phyloP scores from a whole-genome alignment of 2,888 invertebrate genomes.

The Microdon myrmicae region DNA sequence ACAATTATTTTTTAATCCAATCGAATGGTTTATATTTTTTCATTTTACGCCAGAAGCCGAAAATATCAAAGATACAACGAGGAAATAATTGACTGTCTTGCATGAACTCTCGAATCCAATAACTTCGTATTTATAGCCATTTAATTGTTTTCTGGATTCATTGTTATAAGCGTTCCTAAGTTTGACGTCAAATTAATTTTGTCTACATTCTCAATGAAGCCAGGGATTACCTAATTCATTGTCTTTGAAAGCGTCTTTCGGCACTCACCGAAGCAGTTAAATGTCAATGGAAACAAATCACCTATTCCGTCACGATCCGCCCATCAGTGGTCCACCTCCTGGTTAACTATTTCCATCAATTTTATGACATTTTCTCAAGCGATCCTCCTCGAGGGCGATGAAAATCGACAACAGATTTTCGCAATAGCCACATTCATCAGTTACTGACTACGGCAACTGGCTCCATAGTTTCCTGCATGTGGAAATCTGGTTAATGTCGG shows the following conservation, averaged over 20 bases:
- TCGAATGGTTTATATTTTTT: too few relatives aligned
- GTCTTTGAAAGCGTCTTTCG: neutral
- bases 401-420: slow-evolving; percentile 43
- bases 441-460: slow-evolving; percentile 29
- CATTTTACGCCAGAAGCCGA: too few relatives aligned
- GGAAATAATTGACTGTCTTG: too few relatives aligned
- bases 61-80: too few relatives aligned
- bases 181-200: too few relatives aligned
- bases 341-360: slow-evolving; percentile 45
- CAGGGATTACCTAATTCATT: too few relatives aligned
- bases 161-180: too few relatives aligned
- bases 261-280: slow-evolving; percentile 18
- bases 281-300: slow-evolving; percentile 43
- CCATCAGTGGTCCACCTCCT: slow-evolving; percentile 28
- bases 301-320: slow-evolving; percentile 36
- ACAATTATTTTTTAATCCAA: too few relatives aligned
- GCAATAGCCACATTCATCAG: slow-evolving; percentile 48
- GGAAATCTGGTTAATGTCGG: slow-evolving; percentile 12
- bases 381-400: slow-evolving; percentile 23
- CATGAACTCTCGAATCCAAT: too few relatives aligned
- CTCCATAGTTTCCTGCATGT: slow-evolving; percentile 41
- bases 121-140: too few relatives aligned
- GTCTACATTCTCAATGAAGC: too few relatives aligned
- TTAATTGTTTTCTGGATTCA: too few relatives aligned
- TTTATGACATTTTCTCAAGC: slow-evolving; percentile 37